Percentiles rank a stretch among this genome's conserved stretches.
phyloP scores from a whole-genome alignment of 2,113 vertebrate genomes.

The Xenopus laevis region DNA sequence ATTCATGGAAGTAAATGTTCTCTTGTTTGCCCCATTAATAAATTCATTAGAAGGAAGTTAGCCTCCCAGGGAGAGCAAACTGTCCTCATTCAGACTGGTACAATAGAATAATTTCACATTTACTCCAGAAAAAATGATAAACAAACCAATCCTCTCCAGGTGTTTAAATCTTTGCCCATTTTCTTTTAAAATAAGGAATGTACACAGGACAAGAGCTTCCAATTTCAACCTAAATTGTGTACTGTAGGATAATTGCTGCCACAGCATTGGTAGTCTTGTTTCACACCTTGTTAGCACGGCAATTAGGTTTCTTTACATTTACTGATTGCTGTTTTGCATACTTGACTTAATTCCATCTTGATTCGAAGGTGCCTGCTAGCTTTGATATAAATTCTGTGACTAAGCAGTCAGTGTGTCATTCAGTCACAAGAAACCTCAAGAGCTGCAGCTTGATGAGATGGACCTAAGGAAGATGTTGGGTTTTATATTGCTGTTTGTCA shows the following conservation, averaged over 20 bases:
- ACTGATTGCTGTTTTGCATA: conserved; percentile 80
- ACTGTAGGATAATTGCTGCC: conserved; percentile 54
- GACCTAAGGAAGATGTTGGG: conserved; percentile 42
- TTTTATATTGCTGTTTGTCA: conserved; percentile 47
- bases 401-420: fast-evolving
- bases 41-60: conserved; percentile 63
- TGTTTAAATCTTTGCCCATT: conserved; percentile 8
- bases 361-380: conserved; percentile 39
- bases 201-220: conserved; percentile 20
- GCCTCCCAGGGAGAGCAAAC: conserved; percentile 60
- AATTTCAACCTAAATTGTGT: conserved; percentile 49
- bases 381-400: conserved; percentile 68
- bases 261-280: conserved; percentile 52
- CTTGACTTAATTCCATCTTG: conserved; percentile 69
- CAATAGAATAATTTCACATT: conserved; percentile 54
- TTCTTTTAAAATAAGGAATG: not conserved
- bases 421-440: conserved; percentile 5
- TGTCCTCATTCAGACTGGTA: conserved; percentile 35
- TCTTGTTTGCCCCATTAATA: conserved; percentile 70
- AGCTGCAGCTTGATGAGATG: conserved; percentile 12
- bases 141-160: conserved; percentile 15
- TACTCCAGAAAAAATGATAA: conserved; percentile 35
- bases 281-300: conserved; percentile 81
- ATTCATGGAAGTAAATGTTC: conserved; percentile 57
- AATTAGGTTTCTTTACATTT: conserved; percentile 75